Evolutionary conservation across 2,888 invertebrate genomes (phyloP).

Genomic region (Margaritifera margaritifera): DNA sequence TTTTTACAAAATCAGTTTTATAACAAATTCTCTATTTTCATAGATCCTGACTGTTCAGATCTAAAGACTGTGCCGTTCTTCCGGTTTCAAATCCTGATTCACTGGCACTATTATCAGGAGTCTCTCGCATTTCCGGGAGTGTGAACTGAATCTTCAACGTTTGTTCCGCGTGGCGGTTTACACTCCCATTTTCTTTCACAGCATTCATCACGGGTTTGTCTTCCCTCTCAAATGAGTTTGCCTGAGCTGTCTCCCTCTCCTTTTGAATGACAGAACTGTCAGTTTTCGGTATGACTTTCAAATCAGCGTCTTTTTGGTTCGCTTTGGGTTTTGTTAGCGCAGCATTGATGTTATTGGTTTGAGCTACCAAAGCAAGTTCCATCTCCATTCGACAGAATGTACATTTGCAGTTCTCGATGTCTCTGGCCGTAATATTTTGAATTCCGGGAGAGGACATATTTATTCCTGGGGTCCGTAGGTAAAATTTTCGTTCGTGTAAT

Average conservation of each 20-base stretch:
- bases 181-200: too few relatives aligned
- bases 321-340: too few relatives aligned
- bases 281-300: too few relatives aligned
- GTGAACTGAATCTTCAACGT: constrained; percentile 35
- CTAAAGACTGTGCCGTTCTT: constrained; percentile 6
- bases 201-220: too few relatives aligned
- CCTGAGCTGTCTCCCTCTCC: too few relatives aligned
- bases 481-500: constrained; percentile 52
- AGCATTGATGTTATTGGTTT: background rate
- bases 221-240: too few relatives aligned
- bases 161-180: constrained; percentile 2
- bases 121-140: constrained; percentile 30
- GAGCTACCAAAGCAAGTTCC: constrained; percentile 45
- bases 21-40: too few relatives aligned
- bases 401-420: constrained; percentile 46
- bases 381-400: constrained; percentile 56
- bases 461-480: constrained; percentile 46
- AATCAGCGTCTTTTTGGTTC: too few relatives aligned
- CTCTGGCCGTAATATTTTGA: constrained; percentile 29
- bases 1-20: too few relatives aligned
- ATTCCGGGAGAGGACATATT: constrained; percentile 11
- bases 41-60: too few relatives aligned
- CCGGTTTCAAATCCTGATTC: constrained; percentile 38
- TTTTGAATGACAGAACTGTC: too few relatives aligned
- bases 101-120: constrained; percentile 11